These are phyloP conservation scores for Mohoua ochrocephala DNA, from an alignment of 2,113 vertebrate genomes.

Conservation along the genomic window DNA sequence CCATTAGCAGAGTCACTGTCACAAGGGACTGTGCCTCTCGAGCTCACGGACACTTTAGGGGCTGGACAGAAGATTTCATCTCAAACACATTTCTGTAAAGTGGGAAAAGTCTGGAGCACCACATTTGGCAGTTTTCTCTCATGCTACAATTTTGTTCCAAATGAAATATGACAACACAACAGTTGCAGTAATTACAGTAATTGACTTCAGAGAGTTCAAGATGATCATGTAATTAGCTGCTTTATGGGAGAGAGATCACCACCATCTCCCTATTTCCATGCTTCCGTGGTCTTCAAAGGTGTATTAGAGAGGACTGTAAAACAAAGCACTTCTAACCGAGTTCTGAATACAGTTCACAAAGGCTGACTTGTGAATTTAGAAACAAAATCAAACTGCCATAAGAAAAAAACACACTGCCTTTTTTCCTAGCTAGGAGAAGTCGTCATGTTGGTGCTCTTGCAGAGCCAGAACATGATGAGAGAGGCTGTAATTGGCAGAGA, in stretches of 20 bases:
- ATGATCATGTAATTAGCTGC: conserved; percentile 66
- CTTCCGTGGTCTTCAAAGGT: conserved; percentile 12
- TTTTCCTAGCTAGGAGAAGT: background rate
- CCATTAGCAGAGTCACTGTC: conserved; percentile 5
- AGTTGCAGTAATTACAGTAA: conserved; percentile 68
- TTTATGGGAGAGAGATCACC: conserved; percentile 37
- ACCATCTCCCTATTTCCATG: conserved; percentile 9
- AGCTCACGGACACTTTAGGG: background rate
- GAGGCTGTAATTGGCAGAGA: background rate
- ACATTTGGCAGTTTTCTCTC: conserved; percentile 36
- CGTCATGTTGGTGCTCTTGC: background rate
- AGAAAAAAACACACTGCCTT: background rate
- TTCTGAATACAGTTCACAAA: background rate
- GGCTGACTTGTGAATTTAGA: background rate
- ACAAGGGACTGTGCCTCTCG: conserved; percentile 7
- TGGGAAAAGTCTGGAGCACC: background rate
- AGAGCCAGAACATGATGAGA: background rate
- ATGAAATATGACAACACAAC: conserved; percentile 72
- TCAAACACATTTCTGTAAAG: background rate
- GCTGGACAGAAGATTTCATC: conserved; percentile 33
- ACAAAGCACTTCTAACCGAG: background rate
- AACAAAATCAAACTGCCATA: background rate
- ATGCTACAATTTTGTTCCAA: conserved; percentile 47
- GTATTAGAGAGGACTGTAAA: background rate
- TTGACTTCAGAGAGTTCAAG: conserved; percentile 63